phyloP scores from a whole-genome alignment of 2,888 invertebrate genomes.

The Eristalis tenax region DNA sequence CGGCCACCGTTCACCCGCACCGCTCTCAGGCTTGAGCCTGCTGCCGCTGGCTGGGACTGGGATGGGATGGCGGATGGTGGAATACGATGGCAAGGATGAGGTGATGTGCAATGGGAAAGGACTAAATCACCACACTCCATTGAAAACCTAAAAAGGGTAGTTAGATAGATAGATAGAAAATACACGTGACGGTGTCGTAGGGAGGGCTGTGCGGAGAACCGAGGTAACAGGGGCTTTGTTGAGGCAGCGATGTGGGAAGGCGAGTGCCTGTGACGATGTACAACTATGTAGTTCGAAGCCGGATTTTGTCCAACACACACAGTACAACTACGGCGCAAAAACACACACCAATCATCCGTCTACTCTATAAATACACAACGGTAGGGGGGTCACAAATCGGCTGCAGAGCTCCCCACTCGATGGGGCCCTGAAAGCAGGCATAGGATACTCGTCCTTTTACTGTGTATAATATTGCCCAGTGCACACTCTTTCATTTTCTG shows the following conservation, averaged over 20 bases:
- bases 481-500: conserved; percentile 7
- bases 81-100: conserved; percentile 30
- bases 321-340: conserved; percentile 13
- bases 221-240: not conserved
- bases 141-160: conserved; percentile 60
- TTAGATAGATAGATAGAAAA: conserved; percentile 42
- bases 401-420: not conserved
- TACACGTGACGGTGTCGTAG: conserved; percentile 27
- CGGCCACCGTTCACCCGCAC: conserved; percentile 19
- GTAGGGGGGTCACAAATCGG: conserved; percentile 9
- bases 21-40: not conserved
- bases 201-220: not conserved
- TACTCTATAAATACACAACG: conserved; percentile 53
- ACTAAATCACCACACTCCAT: conserved; percentile 70
- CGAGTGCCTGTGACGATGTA: not conserved
- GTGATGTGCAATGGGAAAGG: conserved; percentile 67
- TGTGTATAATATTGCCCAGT: conserved; percentile 52
- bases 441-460: not conserved
- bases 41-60: not conserved
- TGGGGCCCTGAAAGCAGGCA: not conserved
- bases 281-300: conserved; percentile 29
- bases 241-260: not conserved
- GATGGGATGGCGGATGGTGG: conserved; percentile 7
- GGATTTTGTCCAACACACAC: conserved; percentile 53
- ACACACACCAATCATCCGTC: conserved; percentile 52